Evolutionary conservation across 2,888 invertebrate species (phyloP), one percentile per base, ranked within the genome.

Genomic region (Coelopa pilipes): DNA sequence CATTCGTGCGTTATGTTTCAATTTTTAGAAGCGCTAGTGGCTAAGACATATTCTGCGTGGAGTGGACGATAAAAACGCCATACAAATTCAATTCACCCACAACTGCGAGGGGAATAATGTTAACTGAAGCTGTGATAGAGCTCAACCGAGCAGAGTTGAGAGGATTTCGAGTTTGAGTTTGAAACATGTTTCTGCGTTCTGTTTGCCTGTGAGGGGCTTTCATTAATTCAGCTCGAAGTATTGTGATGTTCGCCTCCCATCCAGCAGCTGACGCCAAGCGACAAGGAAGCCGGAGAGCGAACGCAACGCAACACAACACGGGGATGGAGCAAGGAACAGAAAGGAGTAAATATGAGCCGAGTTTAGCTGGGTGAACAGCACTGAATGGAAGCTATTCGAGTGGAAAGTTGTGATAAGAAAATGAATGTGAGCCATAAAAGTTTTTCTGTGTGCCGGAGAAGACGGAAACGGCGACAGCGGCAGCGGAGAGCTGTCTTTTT

Each of bases 391-490:
- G 50, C 78, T 79, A 81, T 78, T 81, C 80, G 79, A 79, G 81
- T 73, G 78, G 78, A 80, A 81, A 80, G 76, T 79, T 77, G 77
- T 78, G 82, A 82, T 82, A 82, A 82, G 79, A 76, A 79, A 78
- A 76, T 70, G 24, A 60, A 70, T 59, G 70, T 34, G 59, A 59
- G 70, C 60, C 59, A 60, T 60, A 70, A 70, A 59, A 60, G 59
- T 60, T 70, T n/a, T 13, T 46, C 15, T 24, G 53, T 47, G 46
- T 7, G 34, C 7, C 7, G 7, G 34, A 34, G 34, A 7, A 34
- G 34, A 34, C 7, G 34, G 7, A 2, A 7, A 34, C 34, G 34
- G 34, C 34, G 34, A 7, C 34, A 34, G 34, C 2, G 34, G 7
- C 2, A 34, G 34, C 34, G 34, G 34, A 34, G 34, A 34, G 34